A percentile compares a stretch with the other conserved stretches of the same genome.
These are phyloP conservation scores for Platerodrilus igneus DNA, from an alignment of 2,888 invertebrate species.

Conservation along the genomic window DNA sequence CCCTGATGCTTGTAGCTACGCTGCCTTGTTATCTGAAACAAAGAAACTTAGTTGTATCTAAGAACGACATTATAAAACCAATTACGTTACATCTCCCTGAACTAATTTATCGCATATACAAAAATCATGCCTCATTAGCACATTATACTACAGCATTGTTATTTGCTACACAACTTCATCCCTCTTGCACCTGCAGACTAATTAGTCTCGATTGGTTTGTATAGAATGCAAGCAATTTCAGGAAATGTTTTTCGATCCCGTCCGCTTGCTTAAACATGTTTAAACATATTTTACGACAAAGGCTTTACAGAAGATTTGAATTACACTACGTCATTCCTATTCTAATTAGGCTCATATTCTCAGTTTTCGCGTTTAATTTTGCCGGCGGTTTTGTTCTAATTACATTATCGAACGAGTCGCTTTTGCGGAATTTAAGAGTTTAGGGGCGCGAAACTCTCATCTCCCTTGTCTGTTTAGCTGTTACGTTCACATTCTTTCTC, in stretches of 20 bases:
- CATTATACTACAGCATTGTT: no score
- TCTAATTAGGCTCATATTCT: constrained; percentile 60
- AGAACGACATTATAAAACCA: no score
- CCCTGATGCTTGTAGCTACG: no score
- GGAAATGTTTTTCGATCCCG: constrained; percentile 18
- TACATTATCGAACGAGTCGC: constrained; percentile 51
- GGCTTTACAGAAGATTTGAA: constrained; percentile 31
- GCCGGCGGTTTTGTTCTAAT: constrained; percentile 51
- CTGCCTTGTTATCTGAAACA: no score
- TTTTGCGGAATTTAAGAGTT: constrained; percentile 28
- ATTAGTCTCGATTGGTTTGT: constrained; percentile 15
- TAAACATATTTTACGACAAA: constrained; percentile 27
- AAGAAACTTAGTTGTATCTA: no score
- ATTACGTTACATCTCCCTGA: no score
- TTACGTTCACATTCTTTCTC: constrained; percentile 18
- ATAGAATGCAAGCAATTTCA: constrained; percentile 19
- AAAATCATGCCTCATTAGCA: no score
- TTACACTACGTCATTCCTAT: constrained; percentile 40
- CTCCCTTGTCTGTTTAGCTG: constrained; percentile 19
- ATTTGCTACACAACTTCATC: no score
- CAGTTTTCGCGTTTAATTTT: constrained; percentile 59
- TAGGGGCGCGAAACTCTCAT: constrained; percentile 18
- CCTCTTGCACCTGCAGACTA: constrained; percentile 19
- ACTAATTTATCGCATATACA: no score
- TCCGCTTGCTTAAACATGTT: constrained; percentile 24